These are phyloP conservation scores for Marisa cornuarietis DNA, from an alignment of 1,140 invertebrate genomes.

Conservation along the genomic window DNA sequence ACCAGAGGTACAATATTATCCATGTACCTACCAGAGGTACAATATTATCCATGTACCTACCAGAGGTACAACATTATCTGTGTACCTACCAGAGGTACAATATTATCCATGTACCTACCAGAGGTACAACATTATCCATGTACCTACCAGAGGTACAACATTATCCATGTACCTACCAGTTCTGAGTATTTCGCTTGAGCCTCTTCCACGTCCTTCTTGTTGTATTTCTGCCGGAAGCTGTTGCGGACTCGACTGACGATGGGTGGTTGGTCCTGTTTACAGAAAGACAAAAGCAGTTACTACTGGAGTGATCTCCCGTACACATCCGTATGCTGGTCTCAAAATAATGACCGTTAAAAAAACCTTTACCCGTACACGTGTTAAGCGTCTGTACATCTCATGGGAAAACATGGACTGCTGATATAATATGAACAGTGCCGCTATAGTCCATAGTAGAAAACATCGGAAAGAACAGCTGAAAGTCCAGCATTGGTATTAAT, in stretches of 20 bases:
- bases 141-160: constrained; percentile 41
- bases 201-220: constrained; percentile 59
- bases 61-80: too few relatives aligned
- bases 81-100: too few relatives aligned
- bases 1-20: too few relatives aligned
- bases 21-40: background rate
- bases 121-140: background rate
- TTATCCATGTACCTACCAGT: constrained; percentile 36
- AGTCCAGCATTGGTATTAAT: too few relatives aligned
- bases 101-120: too few relatives aligned
- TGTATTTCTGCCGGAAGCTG: constrained; percentile 47
- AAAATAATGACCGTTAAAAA: background rate
- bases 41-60: background rate
- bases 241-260: constrained; percentile 39
- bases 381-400: background rate
- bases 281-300: background rate
- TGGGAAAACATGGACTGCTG: too few relatives aligned
- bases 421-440: too few relatives aligned
- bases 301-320: background rate
- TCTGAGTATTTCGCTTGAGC: constrained; percentile 56
- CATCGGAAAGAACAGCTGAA: too few relatives aligned
- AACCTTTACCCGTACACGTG: background rate
- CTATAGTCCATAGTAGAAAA: too few relatives aligned
- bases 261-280: constrained; percentile 33
- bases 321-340: background rate